Evolutionary conservation across 2,797 vertebrate genomes (phyloP), one percentile per base, ranked within the genome.

Genomic region (Melanotaenia nigrans): DNA sequence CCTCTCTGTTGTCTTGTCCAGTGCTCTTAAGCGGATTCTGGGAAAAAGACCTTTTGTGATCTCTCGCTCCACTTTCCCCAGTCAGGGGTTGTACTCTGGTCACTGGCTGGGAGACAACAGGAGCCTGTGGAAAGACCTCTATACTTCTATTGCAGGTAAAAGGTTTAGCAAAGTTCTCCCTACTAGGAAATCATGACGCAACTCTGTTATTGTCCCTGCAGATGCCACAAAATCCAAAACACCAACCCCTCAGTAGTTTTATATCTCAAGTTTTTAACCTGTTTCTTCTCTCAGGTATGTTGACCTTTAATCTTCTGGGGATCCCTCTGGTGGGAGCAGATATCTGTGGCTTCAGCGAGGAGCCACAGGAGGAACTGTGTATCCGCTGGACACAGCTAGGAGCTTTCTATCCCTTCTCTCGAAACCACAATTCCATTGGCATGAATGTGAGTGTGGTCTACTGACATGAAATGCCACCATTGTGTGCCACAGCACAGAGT

Each of bases 81-180:
- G 96, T 89, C 96, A 97, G 85, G 96, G 96, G 8, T 83, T 47
- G 38, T 97, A 96, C 81, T 96, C 96, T 0, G 96, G 96, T 3
- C 96, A 97, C 90, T 97, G 96, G 96, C 90, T 96, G 58, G 96
- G 96, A 2, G 96, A 97, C 90, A 97, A 97, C 90, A 83, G 82
- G 61, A 97, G 96, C 78, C 91, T 92, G 56, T 97, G 96, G 96
- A 96, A 95, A 81, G 96, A 97, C 77, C 86, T 97, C 81, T 90
- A 87, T 67, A 92, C 93, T 28, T 97, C 96, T 7, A 96, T 97
- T 72, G 84, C 96, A 90, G 96, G 96, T 96, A 38, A 32, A 87
- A 36, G n/a, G 22, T 59, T 28, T 16, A 30, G 14, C 12, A 40
- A 3, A 20, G 16, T 20, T 49, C 11, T 24, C 5, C 10, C n/a